Percentiles rank a stretch among this genome's conserved stretches.
These are phyloP conservation scores for Macropis europaea DNA, from an alignment of 2,888 invertebrate species.

Conservation along the genomic window DNA sequence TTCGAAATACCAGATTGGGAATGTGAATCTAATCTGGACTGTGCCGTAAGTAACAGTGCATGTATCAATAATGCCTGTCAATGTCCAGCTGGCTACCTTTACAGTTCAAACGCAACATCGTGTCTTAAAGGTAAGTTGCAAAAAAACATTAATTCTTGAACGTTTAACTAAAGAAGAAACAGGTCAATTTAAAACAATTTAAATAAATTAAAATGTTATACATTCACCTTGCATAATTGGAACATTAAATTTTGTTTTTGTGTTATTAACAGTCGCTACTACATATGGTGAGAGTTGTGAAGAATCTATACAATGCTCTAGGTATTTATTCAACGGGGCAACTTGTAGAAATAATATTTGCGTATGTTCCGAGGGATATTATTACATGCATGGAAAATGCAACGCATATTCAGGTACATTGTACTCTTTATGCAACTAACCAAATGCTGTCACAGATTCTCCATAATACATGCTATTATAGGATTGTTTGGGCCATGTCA, in stretches of 20 bases:
- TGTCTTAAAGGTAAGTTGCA: constrained; percentile 63
- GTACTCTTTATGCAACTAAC: not conserved
- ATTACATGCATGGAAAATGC: constrained; percentile 70
- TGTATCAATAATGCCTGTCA: constrained; percentile 60
- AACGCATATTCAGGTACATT: constrained; percentile 61
- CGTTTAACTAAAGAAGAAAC: no score
- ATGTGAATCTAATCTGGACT: constrained; percentile 51
- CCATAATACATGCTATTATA: constrained; percentile 17
- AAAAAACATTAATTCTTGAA: no score
- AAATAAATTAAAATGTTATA: no score
- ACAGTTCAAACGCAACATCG: constrained; percentile 56
- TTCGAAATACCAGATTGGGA: constrained; percentile 23
- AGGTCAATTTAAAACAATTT: no score
- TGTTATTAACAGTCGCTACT: constrained; percentile 53
- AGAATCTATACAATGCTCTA: constrained; percentile 67
- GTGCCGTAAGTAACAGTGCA: constrained; percentile 44
- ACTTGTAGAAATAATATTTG: constrained; percentile 61
- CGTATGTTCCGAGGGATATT: constrained; percentile 63
- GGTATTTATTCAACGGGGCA: constrained; percentile 62
- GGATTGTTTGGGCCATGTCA: constrained; percentile 66
- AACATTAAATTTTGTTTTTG: not conserved
- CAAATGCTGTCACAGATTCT: not conserved
- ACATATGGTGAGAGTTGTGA: constrained; percentile 59
- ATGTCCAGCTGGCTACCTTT: constrained; percentile 57
- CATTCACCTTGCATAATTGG: not conserved